Base-by-base conservation (phyloP, 2,888 invertebrate genomes). In the Agonum fuliginosum region DNA sequence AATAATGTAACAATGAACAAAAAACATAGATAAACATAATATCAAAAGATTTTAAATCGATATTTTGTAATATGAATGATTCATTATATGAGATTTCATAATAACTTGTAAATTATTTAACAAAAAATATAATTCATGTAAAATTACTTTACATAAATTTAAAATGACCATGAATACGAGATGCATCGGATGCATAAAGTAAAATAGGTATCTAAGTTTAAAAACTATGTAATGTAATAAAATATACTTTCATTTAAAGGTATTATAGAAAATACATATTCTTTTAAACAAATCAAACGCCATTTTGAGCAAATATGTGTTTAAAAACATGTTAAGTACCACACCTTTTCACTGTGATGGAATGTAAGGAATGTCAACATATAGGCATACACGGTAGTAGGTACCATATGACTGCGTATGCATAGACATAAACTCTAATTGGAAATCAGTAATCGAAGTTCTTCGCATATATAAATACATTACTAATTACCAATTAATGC, bases 301-400 rank as follows among this genome's bases (percentile, higher is more conserved):
- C 73, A 73, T 73, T 73, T 73, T 73, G 58, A 37, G 24, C 43
- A 58, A 58, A 58, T 73, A 58, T 62, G 58, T 73, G 73, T 73
- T 72, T 58, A 73, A 75, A 67, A 75, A 75, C 75, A 65, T 75
- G 75, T 20, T 34, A 67, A 75, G 67, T 67, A 75, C 85, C 86
- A 86, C 85, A 86, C 86, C 86, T 85, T 84, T 75, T 81, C 81
- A 80, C 82, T 82, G 83, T 82, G 81, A 81, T 82, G 85, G 86
- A 84, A 86, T 86, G 84, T 81, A 76, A 83, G 80, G 85, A 85
- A 86, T 86, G 85, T 83, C 80, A 84, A 82, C 82, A 83, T 73
- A 73, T 22, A 62, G 41, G 58, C 67, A 43, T 75, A 75, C 75
- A 65, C 24, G 51, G 67, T 75, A 67, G 67, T 34, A 75, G 51